Percentiles rank a stretch among this genome's conserved stretches.
Evolutionary conservation across 2,797 vertebrate genomes (phyloP).

Genomic region (Kryptolebias ocellatus): DNA sequence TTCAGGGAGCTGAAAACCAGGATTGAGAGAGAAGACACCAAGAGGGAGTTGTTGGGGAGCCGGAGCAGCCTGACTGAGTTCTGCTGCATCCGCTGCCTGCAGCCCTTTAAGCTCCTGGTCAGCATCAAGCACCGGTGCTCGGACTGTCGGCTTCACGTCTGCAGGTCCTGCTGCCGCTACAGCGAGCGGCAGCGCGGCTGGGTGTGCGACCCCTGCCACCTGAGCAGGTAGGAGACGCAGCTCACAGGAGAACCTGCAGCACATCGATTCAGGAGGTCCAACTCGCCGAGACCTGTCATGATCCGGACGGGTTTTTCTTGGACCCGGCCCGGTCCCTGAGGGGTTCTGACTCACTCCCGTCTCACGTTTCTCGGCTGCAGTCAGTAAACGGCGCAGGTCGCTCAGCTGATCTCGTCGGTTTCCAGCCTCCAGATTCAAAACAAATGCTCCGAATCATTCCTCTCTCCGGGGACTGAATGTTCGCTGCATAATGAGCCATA

Average conservation of each 20-base stretch:
- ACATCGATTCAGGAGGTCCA: not conserved
- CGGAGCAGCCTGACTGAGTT: slow-evolving; percentile 82
- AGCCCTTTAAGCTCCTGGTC: slow-evolving; percentile 89
- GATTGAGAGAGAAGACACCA: slow-evolving; percentile 87
- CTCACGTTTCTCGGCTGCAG: slow-evolving; percentile 7
- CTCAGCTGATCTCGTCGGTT: not conserved
- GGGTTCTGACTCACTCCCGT: not conserved
- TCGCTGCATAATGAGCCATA: too few species aligned
- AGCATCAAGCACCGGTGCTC: slow-evolving; percentile 87
- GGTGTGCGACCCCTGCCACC: slow-evolving; percentile 90
- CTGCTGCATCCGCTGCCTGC: slow-evolving; percentile 91
- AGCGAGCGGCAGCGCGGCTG: slow-evolving; percentile 88
- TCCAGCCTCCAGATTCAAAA: not conserved
- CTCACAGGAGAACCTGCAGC: not conserved
- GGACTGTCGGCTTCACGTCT: slow-evolving; percentile 86
- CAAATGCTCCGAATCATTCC: not conserved
- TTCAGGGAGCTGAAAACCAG: slow-evolving; percentile 86
- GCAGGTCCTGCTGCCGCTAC: slow-evolving; percentile 88
- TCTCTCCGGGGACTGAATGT: not conserved
- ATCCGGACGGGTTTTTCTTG: not conserved
- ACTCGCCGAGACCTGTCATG: not conserved
- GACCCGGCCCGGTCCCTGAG: too few species aligned
- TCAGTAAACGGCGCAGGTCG: not conserved
- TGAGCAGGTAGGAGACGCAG: slow-evolving; percentile 82
- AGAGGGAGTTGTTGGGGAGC: slow-evolving; percentile 83